phyloP scores from a whole-genome alignment of 1,140 invertebrate genomes.

The Leptinotarsa lineolata region DNA sequence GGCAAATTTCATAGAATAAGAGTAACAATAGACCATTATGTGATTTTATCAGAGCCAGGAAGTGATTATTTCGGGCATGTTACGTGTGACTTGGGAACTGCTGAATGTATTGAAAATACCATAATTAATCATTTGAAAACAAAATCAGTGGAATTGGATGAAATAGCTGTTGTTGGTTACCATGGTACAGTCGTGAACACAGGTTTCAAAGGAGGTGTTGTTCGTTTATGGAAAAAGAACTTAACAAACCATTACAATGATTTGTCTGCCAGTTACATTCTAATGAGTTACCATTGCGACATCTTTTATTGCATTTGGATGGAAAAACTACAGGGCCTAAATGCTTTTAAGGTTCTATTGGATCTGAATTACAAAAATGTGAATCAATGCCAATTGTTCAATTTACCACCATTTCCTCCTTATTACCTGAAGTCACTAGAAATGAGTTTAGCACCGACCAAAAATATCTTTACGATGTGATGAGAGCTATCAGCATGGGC shows the following conservation, averaged over 20 bases:
- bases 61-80: constrained; percentile 38
- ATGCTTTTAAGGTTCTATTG: constrained; percentile 38
- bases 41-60: too few species aligned
- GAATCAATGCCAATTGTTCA: constrained; percentile 28
- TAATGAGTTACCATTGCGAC: constrained; percentile 43
- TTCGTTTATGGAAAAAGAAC: constrained; percentile 9
- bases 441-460: constrained; percentile 29
- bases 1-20: too few species aligned
- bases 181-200: constrained; percentile 49
- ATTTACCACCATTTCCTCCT: constrained; percentile 27
- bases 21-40: too few species aligned
- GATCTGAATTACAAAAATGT: constrained; percentile 33
- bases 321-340: constrained; percentile 37
- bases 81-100: constrained; percentile 26
- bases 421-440: constrained; percentile 25
- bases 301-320: constrained; percentile 38
- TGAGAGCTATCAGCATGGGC: too few species aligned
- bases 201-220: constrained; percentile 42
- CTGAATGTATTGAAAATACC: constrained; percentile 31
- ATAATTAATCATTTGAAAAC: constrained; percentile 28
- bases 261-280: constrained; percentile 37
- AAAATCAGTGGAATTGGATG: constrained; percentile 26
- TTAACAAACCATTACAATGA: constrained; percentile 39
- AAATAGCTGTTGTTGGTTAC: constrained; percentile 38
- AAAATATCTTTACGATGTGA: constrained; percentile 41